Evolutionary conservation across 1,140 invertebrate genomes (phyloP).

Genomic region (Halictus rubicundus): DNA sequence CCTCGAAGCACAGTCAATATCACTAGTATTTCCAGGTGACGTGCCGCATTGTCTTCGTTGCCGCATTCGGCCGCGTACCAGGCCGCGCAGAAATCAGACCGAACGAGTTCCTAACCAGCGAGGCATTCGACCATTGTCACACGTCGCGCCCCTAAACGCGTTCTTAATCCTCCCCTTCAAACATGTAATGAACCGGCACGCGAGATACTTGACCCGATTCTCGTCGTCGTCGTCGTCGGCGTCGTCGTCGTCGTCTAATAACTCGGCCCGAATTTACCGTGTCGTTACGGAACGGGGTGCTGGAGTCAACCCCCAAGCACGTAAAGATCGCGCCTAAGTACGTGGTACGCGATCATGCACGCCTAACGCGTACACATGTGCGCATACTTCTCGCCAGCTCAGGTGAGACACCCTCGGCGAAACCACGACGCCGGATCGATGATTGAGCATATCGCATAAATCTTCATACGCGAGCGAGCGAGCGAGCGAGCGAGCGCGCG

Average conservation of each 20-base stretch:
- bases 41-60: not conserved
- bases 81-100: slow-evolving; percentile 6
- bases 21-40: slow-evolving; percentile 11
- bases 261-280: slow-evolving; percentile 24
- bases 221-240: not conserved
- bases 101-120: slow-evolving; percentile 14
- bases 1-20: not conserved
- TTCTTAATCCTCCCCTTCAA: slow-evolving; percentile 32
- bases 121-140: slow-evolving; percentile 30
- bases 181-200: slow-evolving; percentile 38
- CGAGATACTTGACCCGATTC: slow-evolving; percentile 38
- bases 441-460: slow-evolving; percentile 32
- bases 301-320: not conserved
- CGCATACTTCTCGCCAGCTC: not conserved
- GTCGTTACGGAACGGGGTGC: not conserved
- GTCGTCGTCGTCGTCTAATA: slow-evolving; percentile 19
- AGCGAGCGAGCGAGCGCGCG: slow-evolving; percentile 19
- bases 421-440: not conserved
- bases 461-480: slow-evolving; percentile 26
- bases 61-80: too few relatives aligned
- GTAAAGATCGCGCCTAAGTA: not conserved
- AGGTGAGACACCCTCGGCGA: slow-evolving; percentile 11
- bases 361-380: not conserved
- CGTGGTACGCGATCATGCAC: not conserved
- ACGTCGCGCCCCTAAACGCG: slow-evolving; percentile 23